These are phyloP conservation scores for Heliconius erato DNA, from an alignment of 2,888 invertebrate species.

Conservation along the genomic window DNA sequence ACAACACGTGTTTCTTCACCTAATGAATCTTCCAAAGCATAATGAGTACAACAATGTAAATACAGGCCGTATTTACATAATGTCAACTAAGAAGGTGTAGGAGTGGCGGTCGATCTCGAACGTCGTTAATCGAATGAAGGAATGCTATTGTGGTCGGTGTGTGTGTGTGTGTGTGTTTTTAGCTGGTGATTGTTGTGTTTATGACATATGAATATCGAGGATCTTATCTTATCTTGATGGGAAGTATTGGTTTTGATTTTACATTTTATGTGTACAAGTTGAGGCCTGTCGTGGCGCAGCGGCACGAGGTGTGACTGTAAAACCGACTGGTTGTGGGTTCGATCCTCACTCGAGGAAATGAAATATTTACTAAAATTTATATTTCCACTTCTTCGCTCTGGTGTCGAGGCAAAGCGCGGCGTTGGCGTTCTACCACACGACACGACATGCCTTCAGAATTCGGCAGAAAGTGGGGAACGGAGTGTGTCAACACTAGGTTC, in stretches of 20 bases:
- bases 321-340: too few species aligned
- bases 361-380: too few species aligned
- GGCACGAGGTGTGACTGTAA: too few species aligned
- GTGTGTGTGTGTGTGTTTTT: slow-evolving; percentile 63
- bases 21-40: slow-evolving; percentile 84
- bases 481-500: too few species aligned
- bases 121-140: slow-evolving; percentile 83
- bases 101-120: slow-evolving; percentile 75
- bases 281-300: too few species aligned
- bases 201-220: slow-evolving; percentile 60
- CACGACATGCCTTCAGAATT: too few species aligned
- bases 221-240: slow-evolving; percentile 26
- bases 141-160: slow-evolving; percentile 81
- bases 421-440: too few species aligned
- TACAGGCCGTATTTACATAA: slow-evolving; percentile 85
- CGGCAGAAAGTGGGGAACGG: too few species aligned
- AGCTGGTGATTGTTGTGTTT: slow-evolving; percentile 67
- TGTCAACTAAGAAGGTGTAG: slow-evolving; percentile 85
- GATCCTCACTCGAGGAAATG: too few species aligned
- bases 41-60: slow-evolving; percentile 85
- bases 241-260: slow-evolving; percentile 10
- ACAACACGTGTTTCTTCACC: slow-evolving; percentile 86
- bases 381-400: too few species aligned
- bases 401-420: too few species aligned
- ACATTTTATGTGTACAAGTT: slow-evolving; percentile 3